Base-by-base conservation (phyloP, 2,888 invertebrate species). In the Opisthograptis luteolata region DNA sequence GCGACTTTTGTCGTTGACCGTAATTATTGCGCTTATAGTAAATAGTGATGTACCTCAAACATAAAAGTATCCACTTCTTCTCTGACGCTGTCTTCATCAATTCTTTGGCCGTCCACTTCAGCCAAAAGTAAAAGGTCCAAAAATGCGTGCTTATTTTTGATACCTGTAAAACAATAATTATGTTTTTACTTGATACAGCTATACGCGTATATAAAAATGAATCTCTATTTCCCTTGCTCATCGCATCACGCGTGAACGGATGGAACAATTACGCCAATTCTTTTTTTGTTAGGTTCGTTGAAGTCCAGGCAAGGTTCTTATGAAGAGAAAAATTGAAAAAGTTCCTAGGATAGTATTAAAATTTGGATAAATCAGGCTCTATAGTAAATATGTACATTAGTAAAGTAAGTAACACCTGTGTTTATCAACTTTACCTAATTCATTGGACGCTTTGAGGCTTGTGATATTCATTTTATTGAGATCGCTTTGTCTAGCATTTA, bases 31-130 rank as follows among this genome's bases (percentile, higher is more conserved):
- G 5, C 5, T 17, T 17, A 17, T n/a, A 22, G n/a, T 2, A 1
- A n/a, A 22, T 22, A 22, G 6, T 25, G 25, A 70, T 70, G 75
- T 73, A 93, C 93, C 72, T 92, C 94, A 73, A 94, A 94, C 92
- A 94, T 93, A 60, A 94, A 94, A 0, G 94, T 94, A 58, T 94
- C 93, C 0, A 94, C 93, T 81, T 94, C 94, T 69, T 94, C 93
- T 42, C 93, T 84, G 39, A 95, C 91, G 52, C 92, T 92, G 14
- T 91, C 69, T 60, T 93, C 91, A 5, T 88, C 88, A 27, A 95
- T 74, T 1, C 90, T 91, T 48, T 87, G 73, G 0, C 92, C 93
- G 59, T 93, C 91, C 10, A 92, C 85, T 60, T 89, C 91, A 1
- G 92, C 88, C 35, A 94, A 83, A 7, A 95, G 73, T 3, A 95